A percentile compares a stretch with the other conserved stretches of the same genome.
Conservation (phyloP, 1,140 invertebrate genomes). For the Dryas iulia region DNA sequence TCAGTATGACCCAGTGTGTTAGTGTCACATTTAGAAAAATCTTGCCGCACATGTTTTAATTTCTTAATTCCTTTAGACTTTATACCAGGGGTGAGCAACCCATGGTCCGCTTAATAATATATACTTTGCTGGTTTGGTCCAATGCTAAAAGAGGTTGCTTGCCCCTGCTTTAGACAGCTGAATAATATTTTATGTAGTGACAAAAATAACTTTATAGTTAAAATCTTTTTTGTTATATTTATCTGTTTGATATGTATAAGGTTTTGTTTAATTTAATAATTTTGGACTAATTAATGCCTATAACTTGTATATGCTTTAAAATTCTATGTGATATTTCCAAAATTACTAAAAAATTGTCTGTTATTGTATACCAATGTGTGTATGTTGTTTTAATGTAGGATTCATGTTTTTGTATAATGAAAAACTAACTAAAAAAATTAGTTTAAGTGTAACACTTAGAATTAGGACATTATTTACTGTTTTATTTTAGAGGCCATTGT, state of each 20-base stretch:
- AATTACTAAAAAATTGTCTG: constrained; percentile 11
- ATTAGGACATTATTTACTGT: not conserved
- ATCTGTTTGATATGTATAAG: not conserved
- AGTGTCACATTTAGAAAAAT: not conserved
- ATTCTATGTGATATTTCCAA: constrained; percentile 18
- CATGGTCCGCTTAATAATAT: too few species aligned
- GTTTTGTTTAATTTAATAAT: not conserved
- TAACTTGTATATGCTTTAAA: constrained; percentile 15
- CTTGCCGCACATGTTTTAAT: not conserved
- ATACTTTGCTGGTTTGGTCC: too few species aligned
- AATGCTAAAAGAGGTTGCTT: too few species aligned
- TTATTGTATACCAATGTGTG: constrained; percentile 16
- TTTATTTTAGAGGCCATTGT: too few species aligned
- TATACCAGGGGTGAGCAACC: too few species aligned
- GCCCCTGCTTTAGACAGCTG: not conserved
- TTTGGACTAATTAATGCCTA: constrained; percentile 5
- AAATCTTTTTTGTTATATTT: not conserved
- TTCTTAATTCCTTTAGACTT: not conserved
- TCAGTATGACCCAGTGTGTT: not conserved
- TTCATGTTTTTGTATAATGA: not conserved
- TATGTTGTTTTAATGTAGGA: not conserved
- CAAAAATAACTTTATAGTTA: not conserved
- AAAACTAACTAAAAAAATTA: not conserved
- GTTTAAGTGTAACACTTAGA: not conserved
- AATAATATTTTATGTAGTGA: not conserved